Percentiles rank a stretch among this genome's conserved stretches.
These are phyloP conservation scores for Psophia crepitans DNA, from an alignment of 2,113 vertebrate genomes.

Conservation along the genomic window DNA sequence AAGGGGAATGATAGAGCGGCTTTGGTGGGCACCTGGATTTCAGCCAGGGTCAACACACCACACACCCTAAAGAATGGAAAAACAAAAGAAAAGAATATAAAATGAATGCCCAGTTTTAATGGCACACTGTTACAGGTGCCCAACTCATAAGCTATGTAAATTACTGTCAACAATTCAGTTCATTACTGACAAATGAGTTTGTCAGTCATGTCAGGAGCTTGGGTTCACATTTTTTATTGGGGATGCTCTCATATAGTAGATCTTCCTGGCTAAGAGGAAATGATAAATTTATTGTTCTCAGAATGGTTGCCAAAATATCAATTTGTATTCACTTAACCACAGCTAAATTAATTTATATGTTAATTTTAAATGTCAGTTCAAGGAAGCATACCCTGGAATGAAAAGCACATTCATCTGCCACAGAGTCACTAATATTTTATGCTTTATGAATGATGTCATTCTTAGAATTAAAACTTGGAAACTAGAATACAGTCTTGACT, in stretches of 20 bases:
- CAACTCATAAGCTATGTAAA: not conserved
- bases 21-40: too few relatives aligned
- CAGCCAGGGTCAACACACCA: too few relatives aligned
- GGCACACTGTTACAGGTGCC: not conserved
- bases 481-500: not conserved
- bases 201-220: not conserved
- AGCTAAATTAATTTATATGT: conserved; percentile 8
- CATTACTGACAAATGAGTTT: not conserved
- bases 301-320: not conserved
- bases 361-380: not conserved
- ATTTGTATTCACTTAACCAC: not conserved
- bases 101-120: not conserved
- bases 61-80: not conserved
- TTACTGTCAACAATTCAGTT: not conserved
- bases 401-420: not conserved
- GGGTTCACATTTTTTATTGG: not conserved
- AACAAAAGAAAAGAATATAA: not conserved
- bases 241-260: not conserved
- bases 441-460: not conserved
- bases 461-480: not conserved
- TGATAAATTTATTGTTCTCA: not conserved
- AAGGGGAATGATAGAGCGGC: too few relatives aligned
- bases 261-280: not conserved
- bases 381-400: not conserved
- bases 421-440: not conserved